Percentiles rank a stretch among this genome's conserved stretches.
phyloP scores from a whole-genome alignment of 2,113 vertebrate genomes.

The Miniopterus natalensis region DNA sequence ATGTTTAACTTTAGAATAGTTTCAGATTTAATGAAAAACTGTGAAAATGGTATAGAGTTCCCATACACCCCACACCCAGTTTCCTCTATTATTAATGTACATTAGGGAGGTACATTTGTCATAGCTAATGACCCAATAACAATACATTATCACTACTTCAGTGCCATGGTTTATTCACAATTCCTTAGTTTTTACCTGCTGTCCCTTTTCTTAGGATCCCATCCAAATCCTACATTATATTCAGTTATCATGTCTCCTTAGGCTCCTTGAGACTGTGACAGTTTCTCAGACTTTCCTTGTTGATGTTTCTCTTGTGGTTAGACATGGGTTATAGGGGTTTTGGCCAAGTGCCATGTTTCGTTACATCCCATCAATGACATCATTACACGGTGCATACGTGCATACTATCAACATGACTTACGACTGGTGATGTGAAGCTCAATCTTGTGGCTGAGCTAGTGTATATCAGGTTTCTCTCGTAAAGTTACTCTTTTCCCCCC shows the following conservation, averaged over 20 bases:
- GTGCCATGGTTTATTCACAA: not conserved
- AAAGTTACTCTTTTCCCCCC: not conserved
- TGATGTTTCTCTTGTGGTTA: not conserved
- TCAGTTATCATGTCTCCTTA: not conserved
- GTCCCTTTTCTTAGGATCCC: not conserved
- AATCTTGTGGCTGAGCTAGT: not conserved
- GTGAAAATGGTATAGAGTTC: not conserved
- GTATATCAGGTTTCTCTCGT: not conserved
- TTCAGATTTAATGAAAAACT: conserved; percentile 16
- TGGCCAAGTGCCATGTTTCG: not conserved
- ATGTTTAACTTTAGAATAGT: not conserved
- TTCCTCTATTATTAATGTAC: not conserved
- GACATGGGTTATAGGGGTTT: not conserved
- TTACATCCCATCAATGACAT: not conserved
- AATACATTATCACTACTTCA: not conserved
- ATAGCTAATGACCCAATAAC: not conserved
- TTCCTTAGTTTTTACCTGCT: not conserved
- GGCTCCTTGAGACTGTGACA: not conserved
- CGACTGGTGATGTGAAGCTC: not conserved
- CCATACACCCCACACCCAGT: not conserved
- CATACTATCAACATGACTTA: no score
- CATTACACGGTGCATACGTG: not conserved
- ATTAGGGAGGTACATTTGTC: not conserved
- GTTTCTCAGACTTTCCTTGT: conserved; percentile 33
- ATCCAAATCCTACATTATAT: not conserved